Evolutionary conservation across 1,140 invertebrate species (phyloP).

Genomic region (Drosophila sulfurigaster): DNA sequence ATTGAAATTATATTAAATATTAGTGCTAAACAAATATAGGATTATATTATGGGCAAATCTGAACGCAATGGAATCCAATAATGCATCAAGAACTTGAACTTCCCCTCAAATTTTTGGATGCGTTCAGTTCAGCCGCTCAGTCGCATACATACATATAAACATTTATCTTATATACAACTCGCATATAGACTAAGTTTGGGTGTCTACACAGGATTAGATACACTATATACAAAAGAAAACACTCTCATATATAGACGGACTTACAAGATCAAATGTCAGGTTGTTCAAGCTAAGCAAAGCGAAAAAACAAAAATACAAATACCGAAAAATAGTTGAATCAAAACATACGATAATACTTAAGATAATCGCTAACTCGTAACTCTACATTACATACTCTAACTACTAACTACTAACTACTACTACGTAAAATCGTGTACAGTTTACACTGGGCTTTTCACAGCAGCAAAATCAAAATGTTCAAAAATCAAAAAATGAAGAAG

Average conservation of each 20-base stretch:
- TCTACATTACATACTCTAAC: conserved; percentile 12
- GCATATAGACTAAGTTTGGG: conserved; percentile 46
- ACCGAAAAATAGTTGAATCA: conserved; percentile 7
- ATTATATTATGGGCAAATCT: conserved; percentile 16
- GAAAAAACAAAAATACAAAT: conserved; percentile 52
- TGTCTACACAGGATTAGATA: conserved; percentile 27
- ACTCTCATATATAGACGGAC: conserved; percentile 34
- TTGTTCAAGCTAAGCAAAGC: conserved; percentile 52
- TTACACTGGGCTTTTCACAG: conserved; percentile 81
- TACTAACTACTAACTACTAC: neutral
- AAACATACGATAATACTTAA: conserved; percentile 29
- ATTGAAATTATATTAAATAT: neutral
- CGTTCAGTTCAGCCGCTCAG: conserved; percentile 1
- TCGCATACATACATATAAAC: neutral
- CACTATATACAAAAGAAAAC: conserved; percentile 7
- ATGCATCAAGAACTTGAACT: neutral
- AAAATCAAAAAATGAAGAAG: conserved; percentile 31
- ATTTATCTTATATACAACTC: conserved; percentile 9
- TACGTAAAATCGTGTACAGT: conserved; percentile 62
- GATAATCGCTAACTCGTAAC: conserved; percentile 33
- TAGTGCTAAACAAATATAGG: conserved; percentile 9
- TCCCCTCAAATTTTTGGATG: neutral
- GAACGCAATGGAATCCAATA: neutral
- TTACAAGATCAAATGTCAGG: conserved; percentile 65
- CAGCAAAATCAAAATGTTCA: conserved; percentile 82